A percentile compares a stretch with the other conserved stretches of the same genome.
Conservation (phyloP, 2,113 vertebrate species). For the Eurystomus gularis region DNA sequence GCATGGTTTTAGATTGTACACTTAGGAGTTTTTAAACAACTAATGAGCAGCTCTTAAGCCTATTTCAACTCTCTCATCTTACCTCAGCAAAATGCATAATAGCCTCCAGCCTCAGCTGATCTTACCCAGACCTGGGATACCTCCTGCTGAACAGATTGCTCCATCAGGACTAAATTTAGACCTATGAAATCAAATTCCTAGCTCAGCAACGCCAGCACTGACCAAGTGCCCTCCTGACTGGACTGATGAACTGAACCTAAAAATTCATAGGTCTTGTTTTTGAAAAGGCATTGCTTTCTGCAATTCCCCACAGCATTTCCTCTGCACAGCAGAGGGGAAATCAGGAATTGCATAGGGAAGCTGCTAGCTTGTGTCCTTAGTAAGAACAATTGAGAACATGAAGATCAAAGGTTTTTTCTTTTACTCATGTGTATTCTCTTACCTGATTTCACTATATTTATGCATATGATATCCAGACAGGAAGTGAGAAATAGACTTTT, state of each 20-base stretch:
- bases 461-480: neutral
- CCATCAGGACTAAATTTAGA: neutral
- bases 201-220: neutral
- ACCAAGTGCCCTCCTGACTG: neutral
- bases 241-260: neutral
- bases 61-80: neutral
- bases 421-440: neutral
- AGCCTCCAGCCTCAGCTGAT: neutral
- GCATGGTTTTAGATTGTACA: neutral
- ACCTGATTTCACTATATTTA: neutral
- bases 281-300: neutral
- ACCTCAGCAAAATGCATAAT: neutral
- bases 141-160: neutral
- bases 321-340: neutral
- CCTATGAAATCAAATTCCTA: fast-evolving
- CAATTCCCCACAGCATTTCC: neutral
- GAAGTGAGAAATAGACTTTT: neutral
- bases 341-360: neutral
- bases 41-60: neutral
- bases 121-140: neutral
- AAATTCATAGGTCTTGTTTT: neutral
- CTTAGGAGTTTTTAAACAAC: neutral
- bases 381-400: neutral
- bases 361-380: neutral
- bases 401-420: neutral